These are phyloP conservation scores for Cynaeus angustus DNA, from an alignment of 2,888 invertebrate species.

Conservation along the genomic window DNA sequence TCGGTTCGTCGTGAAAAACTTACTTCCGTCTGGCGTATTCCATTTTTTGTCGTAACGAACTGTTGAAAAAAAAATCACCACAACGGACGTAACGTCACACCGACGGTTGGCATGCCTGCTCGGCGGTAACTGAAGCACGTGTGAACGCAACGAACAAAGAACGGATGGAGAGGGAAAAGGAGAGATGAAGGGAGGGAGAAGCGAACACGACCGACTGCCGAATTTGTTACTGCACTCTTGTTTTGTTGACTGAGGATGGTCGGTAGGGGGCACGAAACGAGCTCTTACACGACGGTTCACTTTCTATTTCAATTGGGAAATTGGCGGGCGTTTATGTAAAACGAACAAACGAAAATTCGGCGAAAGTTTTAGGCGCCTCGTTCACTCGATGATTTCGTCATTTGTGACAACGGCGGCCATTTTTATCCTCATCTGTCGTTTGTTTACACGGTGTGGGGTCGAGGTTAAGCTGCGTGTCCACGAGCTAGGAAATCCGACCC, in stretches of 20 bases:
- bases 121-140: constrained; percentile 35
- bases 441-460: no score
- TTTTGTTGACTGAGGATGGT: constrained; percentile 32
- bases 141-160: constrained; percentile 43
- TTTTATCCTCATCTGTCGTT: neutral
- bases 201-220: constrained; percentile 21
- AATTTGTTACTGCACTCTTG: constrained; percentile 17
- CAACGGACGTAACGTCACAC: constrained; percentile 40
- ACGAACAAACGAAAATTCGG: constrained; percentile 7
- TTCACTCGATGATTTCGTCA: neutral
- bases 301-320: constrained; percentile 45
- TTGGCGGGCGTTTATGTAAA: constrained; percentile 38
- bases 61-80: constrained; percentile 3
- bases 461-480: neutral
- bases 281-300: constrained; percentile 25
- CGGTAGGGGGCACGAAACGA: constrained; percentile 25
- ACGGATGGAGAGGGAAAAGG: constrained; percentile 9
- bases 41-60: constrained; percentile 49
- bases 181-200: constrained; percentile 8
- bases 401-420: neutral
- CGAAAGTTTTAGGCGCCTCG: constrained; percentile 9
- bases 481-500: neutral
- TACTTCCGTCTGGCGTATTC: constrained; percentile 59
- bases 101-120: constrained; percentile 43
- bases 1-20: constrained; percentile 20